phyloP scores from a whole-genome alignment of 1,140 invertebrate species.

The Teleogryllus occipitalis region DNA sequence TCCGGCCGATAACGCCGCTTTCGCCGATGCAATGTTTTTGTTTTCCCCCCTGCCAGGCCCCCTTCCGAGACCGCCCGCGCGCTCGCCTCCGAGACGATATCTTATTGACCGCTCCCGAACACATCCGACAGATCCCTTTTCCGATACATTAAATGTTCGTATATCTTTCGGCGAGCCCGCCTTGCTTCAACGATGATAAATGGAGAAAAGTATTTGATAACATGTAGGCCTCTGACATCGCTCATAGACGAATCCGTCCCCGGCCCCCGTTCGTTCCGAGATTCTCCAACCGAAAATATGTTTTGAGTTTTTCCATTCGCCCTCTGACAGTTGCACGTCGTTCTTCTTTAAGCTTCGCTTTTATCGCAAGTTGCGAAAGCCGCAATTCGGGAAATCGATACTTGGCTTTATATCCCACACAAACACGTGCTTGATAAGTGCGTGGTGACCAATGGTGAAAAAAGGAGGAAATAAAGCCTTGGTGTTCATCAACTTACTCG shows the following conservation, averaged over 20 bases:
- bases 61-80: not conserved
- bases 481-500: no score
- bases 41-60: not conserved
- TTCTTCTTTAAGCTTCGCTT: not conserved
- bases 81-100: not conserved
- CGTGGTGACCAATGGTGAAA: no score
- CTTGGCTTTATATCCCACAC: no score
- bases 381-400: not conserved
- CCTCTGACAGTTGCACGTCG: not conserved
- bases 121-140: not conserved
- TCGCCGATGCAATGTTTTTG: not conserved
- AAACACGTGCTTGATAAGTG: no score
- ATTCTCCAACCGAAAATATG: not conserved
- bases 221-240: not conserved
- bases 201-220: not conserved
- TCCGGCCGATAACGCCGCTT: not conserved
- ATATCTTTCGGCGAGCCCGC: not conserved
- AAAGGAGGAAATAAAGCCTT: no score
- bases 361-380: not conserved
- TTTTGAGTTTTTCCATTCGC: not conserved
- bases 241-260: not conserved
- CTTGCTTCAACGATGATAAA: not conserved
- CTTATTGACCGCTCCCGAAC: not conserved
- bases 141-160: slow-evolving; percentile 1
- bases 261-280: not conserved